phyloP scores from a whole-genome alignment of 2,797 vertebrate genomes.

The Balearica regulorum region DNA sequence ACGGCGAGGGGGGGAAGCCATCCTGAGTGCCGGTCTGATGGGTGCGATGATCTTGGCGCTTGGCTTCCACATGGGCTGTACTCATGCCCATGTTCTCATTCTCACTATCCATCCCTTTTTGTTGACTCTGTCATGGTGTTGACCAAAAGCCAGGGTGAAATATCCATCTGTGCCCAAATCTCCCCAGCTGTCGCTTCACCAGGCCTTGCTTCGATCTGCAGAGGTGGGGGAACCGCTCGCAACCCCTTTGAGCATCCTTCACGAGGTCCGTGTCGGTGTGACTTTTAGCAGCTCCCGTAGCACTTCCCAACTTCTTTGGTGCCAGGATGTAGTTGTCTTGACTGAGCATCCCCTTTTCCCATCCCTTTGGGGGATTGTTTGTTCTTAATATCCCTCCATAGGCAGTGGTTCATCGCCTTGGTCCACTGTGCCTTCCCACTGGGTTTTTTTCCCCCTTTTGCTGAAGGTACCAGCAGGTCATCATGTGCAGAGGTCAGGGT shows the following conservation, averaged over 20 bases:
- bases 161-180: not conserved
- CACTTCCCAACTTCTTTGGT: not conserved
- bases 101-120: not conserved
- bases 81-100: accelerated
- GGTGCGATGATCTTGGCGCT: accelerated
- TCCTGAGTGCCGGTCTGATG: not conserved
- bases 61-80: not conserved
- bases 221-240: accelerated
- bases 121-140: not conserved
- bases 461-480: not conserved
- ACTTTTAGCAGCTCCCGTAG: not conserved
- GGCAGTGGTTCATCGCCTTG: not conserved
- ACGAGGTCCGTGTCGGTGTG: not conserved
- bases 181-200: not conserved
- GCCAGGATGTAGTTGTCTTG: not conserved
- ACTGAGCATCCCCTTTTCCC: not conserved
- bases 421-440: not conserved
- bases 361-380: not conserved
- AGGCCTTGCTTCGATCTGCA: not conserved
- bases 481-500: not conserved
- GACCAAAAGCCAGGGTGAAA: accelerated
- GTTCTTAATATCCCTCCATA: not conserved
- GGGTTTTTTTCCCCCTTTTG: not conserved
- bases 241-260: not conserved
- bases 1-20: not conserved